Base-by-base conservation (phyloP, 1,140 invertebrate species). In the Zaprionus kolodkinae region DNA sequence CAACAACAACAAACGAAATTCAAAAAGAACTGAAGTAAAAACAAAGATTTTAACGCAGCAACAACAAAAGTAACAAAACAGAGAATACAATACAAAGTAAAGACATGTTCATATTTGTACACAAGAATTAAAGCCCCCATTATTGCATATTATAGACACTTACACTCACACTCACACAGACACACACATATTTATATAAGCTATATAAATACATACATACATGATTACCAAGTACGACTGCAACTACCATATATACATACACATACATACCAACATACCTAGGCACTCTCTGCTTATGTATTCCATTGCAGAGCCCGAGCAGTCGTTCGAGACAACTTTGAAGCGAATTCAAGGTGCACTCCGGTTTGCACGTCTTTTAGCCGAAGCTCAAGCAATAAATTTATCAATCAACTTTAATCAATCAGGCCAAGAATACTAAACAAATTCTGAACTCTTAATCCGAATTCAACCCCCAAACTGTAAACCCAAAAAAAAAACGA, bases 1-100 rank as follows among this genome's bases (percentile, higher is more conserved):
- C n/a, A 15, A 45, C 40, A 56, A 45, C 79, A 83, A 79, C 75
- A 76, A 84, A 65, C 62, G 79, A 74, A 89, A 90, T 81, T 87
- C 83, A 88, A 91, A 91, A 91, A 89, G 85, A 89, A 88, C 84
- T 88, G 84, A 88, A 88, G 84, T 88, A 88, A 88, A 88, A 88
- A 88, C 84, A 88, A 88, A 88, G 85, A 89, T 85, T 88, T 89
- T 88, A 80, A 76, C 77, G 78, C 85, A 89, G 78, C 71, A 84
- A 88, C 85, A 88, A 87, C 76, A 81, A 84, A 85, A 60, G 17
- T 40, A 60, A 60, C 57, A 60, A 68, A 72, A 65, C 69, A 60
- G 40, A 79, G 67, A 79, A 65, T 70, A 71, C 76, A 79, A 78
- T 67, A 72, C 17, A 60, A 54, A 72, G 38, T 70, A 64, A 9